phyloP scores from a whole-genome alignment of 2,797 vertebrate species.

The Petrocephalus schoutedeni region DNA sequence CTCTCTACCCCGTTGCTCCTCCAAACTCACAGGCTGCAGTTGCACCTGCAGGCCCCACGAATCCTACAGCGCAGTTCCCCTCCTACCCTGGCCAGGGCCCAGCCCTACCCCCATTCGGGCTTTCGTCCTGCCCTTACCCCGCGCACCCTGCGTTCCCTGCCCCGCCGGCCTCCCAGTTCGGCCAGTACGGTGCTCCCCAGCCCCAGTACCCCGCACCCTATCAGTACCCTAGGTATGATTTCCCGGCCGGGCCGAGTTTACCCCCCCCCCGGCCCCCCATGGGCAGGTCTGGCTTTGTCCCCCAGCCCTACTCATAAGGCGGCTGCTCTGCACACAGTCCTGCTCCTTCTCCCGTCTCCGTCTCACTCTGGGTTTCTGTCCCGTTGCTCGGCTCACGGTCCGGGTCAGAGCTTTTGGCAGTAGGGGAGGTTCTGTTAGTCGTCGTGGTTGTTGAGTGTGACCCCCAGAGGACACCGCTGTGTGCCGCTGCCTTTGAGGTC shows the following conservation, averaged over 20 bases:
- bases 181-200: slow-evolving; percentile 56
- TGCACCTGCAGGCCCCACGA: slow-evolving; percentile 49
- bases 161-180: slow-evolving; percentile 54
- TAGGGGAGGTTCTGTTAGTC: neutral
- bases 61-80: slow-evolving; percentile 51
- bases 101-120: slow-evolving; percentile 44
- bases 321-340: neutral
- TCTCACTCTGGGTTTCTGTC: neutral
- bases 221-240: slow-evolving; percentile 57
- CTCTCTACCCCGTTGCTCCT: slow-evolving; percentile 59
- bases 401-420: neutral
- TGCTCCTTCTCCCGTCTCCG: neutral
- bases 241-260: slow-evolving; percentile 51
- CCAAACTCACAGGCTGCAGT: slow-evolving; percentile 29
- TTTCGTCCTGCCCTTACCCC: slow-evolving; percentile 66
- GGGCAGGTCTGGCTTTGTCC: slow-evolving; percentile 65
- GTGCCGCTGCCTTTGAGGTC: neutral
- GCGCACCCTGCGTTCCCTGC: slow-evolving; percentile 64
- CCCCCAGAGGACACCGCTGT: neutral
- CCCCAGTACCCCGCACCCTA: slow-evolving; percentile 58
- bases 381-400: neutral
- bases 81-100: slow-evolving; percentile 59
- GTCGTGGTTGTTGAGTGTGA: neutral
- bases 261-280: slow-evolving; percentile 59
- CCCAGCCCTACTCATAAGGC: slow-evolving; percentile 68